Base-by-base conservation (phyloP, 2,888 invertebrate genomes). In the Xanthorhoe designata region DNA sequence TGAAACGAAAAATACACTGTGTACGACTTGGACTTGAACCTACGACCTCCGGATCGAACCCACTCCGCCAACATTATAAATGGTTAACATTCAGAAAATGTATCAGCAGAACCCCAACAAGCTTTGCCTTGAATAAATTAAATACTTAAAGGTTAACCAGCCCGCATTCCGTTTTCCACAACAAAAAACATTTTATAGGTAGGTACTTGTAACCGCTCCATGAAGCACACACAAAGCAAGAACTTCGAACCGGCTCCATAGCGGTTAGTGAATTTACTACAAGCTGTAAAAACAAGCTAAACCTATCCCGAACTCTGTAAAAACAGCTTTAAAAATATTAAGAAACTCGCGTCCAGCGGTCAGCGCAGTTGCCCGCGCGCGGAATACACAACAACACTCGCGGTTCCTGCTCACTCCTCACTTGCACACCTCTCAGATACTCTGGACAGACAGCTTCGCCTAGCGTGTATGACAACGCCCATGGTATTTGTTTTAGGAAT, bases 291-390 rank as follows among this genome's bases (percentile, higher is more conserved):
- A 61, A 61, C 66, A 53, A 42, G 53, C 61, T 49, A 61, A 57
- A 56, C 65, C 52, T 51, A 55, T 60, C 49, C 55, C 62, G 9
- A 66, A 69, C 65, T 61, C 50, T 17, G 54, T 45, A 56, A 61
- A 60, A 65, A 57, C 61, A 61, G 66, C 66, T 66, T 52, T 61
- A 58, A 66, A 61, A 66, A 66, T 66, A 66, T 66, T 62, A 66
- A 58, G 61, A 51, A 58, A 58, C 58, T 62, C 57, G 47, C 35
- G 50, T 53, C 17, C n/a, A 15, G 59, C n/a, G 64, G 63, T 52
- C 63, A 47, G 56, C 18, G 51, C 52, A 56, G 42, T 50, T 29
- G 32, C 42, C 15, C 51, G 24, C 10, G 24, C 4, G 9, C 24
- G 17, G 47, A 15, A 17, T 8, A 13, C 15, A 15, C 17, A 13